Evolutionary conservation across 2,113 vertebrate species (phyloP), one percentile per base, ranked within the genome.

Genomic region (Eulacestoma nigropectus): DNA sequence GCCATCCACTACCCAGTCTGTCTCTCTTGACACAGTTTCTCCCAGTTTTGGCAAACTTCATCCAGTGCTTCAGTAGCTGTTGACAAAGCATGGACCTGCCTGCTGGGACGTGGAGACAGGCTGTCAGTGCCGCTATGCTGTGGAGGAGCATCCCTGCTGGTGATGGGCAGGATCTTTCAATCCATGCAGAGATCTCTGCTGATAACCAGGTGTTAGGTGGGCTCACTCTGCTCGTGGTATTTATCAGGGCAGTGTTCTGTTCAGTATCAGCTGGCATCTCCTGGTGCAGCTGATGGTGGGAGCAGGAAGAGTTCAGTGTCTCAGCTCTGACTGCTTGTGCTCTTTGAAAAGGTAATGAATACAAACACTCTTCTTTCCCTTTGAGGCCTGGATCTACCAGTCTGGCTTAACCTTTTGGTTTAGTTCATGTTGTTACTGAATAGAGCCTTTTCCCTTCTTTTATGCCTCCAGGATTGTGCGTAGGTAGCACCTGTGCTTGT

Each of bases 1-100:
- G 5, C 2, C 0, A 15, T 53, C n/a, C 37, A 10, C 15, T 23
- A 0, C 42, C 0, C 6, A 8, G 22, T 33, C 53, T 69, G 26
- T 25, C 22, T 62, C 32, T 88, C 55, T 33, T 63, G 50, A 65
- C 18, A 21, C 37, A 8, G 8, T 85, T 86, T 70, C 59, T 53
- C 70, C 15, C 22, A 11, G 35, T 59, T 93, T 39, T 12, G 6
- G 19, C 42, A 39, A 22, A 37, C 7, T 5, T 56, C 26, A 18
- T 14, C 26, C 8, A 2, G 0, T 17, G 20, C 47, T 70, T 62
- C 10, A 2, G n/a, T 13, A 56, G 69, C 74, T 55, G 21, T 23
- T 42, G 39, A 26, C 30, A 46, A 64, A 62, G 69, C 8, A 2
- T 8, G 37, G 49, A 30, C 20, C 65, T 73, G 57, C 42, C 27